Conservation (phyloP, 2,797 vertebrate genomes). For the Podarcis lilfordi region DNA sequence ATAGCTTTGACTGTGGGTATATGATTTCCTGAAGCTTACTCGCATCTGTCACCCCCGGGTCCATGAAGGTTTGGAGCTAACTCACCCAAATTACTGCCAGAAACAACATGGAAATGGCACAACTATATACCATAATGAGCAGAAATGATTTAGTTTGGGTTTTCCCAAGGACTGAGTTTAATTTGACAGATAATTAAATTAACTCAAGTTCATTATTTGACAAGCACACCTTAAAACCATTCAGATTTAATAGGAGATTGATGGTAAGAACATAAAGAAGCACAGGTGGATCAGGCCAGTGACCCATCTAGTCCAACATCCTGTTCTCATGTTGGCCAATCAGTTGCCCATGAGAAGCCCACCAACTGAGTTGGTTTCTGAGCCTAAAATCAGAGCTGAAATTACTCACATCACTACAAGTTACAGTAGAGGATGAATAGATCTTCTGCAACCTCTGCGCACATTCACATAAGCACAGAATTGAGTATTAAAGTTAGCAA, state of each 20-base stretch:
- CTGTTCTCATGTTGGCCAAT: too few species aligned
- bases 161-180: background rate
- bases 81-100: rapidly evolving
- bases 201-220: background rate
- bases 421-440: background rate
- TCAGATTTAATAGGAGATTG: background rate
- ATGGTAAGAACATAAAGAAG: too few species aligned
- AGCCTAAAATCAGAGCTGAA: background rate
- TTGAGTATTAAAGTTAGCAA: too few species aligned
- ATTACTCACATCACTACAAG: background rate
- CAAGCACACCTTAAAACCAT: background rate
- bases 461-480: background rate
- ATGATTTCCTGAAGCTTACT: background rate
- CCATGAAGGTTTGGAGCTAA: background rate
- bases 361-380: background rate
- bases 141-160: background rate
- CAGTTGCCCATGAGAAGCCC: too few species aligned
- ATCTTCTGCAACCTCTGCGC: background rate
- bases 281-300: too few species aligned
- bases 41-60: background rate
- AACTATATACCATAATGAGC: background rate
- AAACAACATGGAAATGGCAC: background rate
- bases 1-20: background rate
- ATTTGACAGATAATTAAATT: background rate
- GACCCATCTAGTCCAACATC: too few species aligned